Base-by-base conservation (phyloP, 2,113 vertebrate species). In the Tetrao urogallus region DNA sequence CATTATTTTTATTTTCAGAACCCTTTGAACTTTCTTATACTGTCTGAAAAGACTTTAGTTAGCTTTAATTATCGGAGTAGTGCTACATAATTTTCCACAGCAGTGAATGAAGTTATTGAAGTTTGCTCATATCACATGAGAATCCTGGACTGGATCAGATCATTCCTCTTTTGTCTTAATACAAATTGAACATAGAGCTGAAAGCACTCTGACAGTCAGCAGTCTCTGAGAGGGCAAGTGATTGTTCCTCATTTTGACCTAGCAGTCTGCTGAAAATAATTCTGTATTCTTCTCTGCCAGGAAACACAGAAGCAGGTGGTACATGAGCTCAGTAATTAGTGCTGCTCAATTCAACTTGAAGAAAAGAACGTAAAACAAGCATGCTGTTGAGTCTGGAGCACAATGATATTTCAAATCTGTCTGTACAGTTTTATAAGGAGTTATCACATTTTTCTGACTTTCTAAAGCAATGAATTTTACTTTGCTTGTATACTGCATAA, bases 281-380 rank as follows among this genome's bases (percentile, higher is more conserved):
- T 45, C 64, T 73, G 73, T 82, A 8, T 67, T 5, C 7, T 63
- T 6, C 4, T 72, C 28, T 88, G 1, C 34, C 16, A 77, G 28
- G 28, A 22, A 83, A 77, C 0, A 0, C 32, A 20, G 4, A 19
- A 57, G 73, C 9, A 43, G 9, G 11, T 40, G 48, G 57, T 17
- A 27, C 0, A 0, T 19, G 72, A 57, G 10, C 34, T 82, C 25
- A 47, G 6, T 47, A 77, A 70, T 30, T 32, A 57, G 54, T 32
- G 17, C 54, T 57, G 17, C 54, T 57, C 30, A 57, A 10, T 42
- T 8, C 5, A 82, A 81, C 10, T 4, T 22, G 40, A 16, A 8
- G 21, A 18, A 72, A 50, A 65, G 32, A 50, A 80, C 77, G 8
- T 45, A n/a, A 73, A 89, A 24, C 1, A 56, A 64, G 3, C 10